Evolutionary conservation across 2,113 vertebrate genomes (phyloP).

Genomic region (Caloenas nicobarica): DNA sequence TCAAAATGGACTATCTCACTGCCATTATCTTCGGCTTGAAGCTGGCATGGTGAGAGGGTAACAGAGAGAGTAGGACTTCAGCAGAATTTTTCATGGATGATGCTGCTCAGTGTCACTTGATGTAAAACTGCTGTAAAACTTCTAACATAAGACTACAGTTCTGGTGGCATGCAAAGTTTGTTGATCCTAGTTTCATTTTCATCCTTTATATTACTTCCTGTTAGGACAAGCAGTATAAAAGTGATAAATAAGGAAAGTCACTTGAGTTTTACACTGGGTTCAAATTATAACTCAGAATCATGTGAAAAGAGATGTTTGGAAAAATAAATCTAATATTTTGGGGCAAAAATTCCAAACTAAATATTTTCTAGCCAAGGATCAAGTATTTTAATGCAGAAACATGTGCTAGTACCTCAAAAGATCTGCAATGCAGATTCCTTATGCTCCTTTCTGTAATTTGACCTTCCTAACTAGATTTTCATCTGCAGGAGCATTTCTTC

Average conservation of each 20-base stretch:
- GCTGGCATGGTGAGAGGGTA: neutral
- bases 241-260: neutral
- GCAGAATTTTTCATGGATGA: neutral
- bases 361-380: neutral
- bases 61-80: neutral
- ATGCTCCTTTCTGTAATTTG: neutral
- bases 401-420: neutral
- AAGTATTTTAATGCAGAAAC: neutral
- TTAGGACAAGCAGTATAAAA: neutral
- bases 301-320: neutral
- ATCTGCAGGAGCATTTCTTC: neutral
- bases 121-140: neutral
- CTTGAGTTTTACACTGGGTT: neutral
- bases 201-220: neutral
- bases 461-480: neutral
- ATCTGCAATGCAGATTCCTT: neutral
- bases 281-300: neutral
- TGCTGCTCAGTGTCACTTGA: neutral
- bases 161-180: neutral
- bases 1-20: neutral
- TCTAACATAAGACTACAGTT: neutral
- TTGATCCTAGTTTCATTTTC: neutral
- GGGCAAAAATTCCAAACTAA: neutral
- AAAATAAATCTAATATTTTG: neutral
- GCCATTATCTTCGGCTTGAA: neutral